Base-by-base conservation (phyloP, 2,888 invertebrate genomes). In the Eupithecia pulchellata region DNA sequence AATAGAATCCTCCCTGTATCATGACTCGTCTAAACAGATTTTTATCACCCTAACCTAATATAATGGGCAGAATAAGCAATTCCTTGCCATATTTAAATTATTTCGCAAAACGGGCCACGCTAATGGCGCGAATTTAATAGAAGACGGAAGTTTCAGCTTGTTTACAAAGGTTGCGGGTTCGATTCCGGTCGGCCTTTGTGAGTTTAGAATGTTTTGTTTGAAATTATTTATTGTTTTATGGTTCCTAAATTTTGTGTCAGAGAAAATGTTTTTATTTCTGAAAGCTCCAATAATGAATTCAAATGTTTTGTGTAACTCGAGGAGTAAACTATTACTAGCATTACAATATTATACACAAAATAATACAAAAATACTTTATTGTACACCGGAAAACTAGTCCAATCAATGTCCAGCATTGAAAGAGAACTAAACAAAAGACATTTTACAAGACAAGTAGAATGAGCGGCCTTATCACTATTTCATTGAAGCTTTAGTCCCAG, bases 81-180 rank as follows among this genome's bases (percentile, higher is more conserved):
- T 62, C 64, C 57, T 60, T 20, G 69, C 39, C 69, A 69, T 73
- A 73, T 73, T 73, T 70, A 73, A 73, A 70, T 73, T 69, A 73
- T 73, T 73, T 70, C n/a, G 4, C 20, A 61, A 34, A 61, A 34
- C 61, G 32, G 61, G 1, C 61, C 34, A 20, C 34, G 58, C 27
- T 32, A 34, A 61, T 34, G 34, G 34, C 25, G 61, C 34, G 61
- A 61, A 61, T 62, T 69, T 60, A 71, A 62, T 64, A 60, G 42
- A 71, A 47, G 52, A 20, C 66, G 67, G 67, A 67, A 67, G 70
- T 64, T 42, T 39, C 63, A 47, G 55, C 66, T 63, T 58, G 64
- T 69, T 39, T 64, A 60, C 47, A 47, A 60, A 58, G 67, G 71
- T 64, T 52, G 36, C 58, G 64, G 67, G 64, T 71, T 71, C 64